A percentile compares a stretch with the other conserved stretches of the same genome.
Evolutionary conservation across 2,113 vertebrate genomes (phyloP).

Genomic region (Channa argus): DNA sequence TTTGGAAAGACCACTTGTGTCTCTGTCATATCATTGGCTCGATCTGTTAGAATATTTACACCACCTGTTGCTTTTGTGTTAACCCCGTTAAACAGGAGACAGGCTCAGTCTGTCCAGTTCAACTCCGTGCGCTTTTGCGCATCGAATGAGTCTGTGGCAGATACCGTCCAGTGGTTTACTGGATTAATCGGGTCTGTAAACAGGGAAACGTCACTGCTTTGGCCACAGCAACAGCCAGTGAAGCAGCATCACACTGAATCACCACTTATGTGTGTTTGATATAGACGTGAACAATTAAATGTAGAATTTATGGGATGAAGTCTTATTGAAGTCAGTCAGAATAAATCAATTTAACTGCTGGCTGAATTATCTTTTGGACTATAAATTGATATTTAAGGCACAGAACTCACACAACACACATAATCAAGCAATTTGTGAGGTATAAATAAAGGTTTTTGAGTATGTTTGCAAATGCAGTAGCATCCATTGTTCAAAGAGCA

Average conservation of each 20-base stretch:
- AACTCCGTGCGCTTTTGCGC: slow-evolving; percentile 54
- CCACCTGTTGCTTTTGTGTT: too few species aligned
- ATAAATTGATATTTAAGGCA: too few species aligned
- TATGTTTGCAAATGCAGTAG: too few species aligned
- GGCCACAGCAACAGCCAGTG: neutral
- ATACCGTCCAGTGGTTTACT: too few species aligned
- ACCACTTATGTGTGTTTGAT: neutral
- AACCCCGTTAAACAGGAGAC: too few species aligned
- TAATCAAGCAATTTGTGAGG: too few species aligned
- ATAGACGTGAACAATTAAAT: neutral
- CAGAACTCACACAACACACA: neutral
- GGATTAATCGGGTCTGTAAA: neutral
- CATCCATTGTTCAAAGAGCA: neutral
- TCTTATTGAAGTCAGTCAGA: neutral
- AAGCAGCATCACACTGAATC: neutral
- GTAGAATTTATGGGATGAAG: neutral
- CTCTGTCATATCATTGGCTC: neutral
- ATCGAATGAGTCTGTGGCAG: neutral
- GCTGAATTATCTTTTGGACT: too few species aligned
- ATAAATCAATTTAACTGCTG: neutral
- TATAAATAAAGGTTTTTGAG: too few species aligned
- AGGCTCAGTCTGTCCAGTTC: too few species aligned
- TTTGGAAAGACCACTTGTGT: neutral
- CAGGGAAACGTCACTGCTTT: neutral
- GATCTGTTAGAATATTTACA: neutral